A percentile compares a stretch with the other conserved stretches of the same genome.
phyloP scores from a whole-genome alignment of 2,797 vertebrate genomes.

The Girardinus metallicus region DNA sequence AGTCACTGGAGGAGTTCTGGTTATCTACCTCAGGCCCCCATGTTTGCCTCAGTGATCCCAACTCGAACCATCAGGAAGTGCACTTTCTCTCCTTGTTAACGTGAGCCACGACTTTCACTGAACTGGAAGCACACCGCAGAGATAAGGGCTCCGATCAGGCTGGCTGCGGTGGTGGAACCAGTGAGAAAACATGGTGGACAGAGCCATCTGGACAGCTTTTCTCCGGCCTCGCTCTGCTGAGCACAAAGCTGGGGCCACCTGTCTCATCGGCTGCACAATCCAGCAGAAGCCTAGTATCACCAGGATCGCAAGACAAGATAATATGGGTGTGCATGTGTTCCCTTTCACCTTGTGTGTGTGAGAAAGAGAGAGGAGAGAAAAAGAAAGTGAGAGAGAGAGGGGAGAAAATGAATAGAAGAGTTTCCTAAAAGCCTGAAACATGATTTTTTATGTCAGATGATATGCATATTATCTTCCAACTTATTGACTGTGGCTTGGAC shows the following conservation, averaged over 20 bases:
- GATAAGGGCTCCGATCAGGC: conserved; percentile 73
- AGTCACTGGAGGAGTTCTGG: conserved; percentile 60
- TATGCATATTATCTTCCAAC: conserved; percentile 55
- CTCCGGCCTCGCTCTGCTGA: conserved; percentile 69
- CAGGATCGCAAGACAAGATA: conserved; percentile 52
- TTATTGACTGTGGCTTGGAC: conserved; percentile 58
- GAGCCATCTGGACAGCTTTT: conserved; percentile 74
- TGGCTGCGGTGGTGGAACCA: conserved; percentile 58
- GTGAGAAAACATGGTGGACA: conserved; percentile 67
- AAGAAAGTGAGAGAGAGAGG: neutral
- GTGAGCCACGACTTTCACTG: conserved; percentile 69
- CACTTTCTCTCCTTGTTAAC: conserved; percentile 39
- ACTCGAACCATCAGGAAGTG: conserved; percentile 60
- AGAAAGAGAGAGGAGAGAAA: neutral
- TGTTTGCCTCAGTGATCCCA: conserved; percentile 64
- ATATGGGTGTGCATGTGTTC: conserved; percentile 36
- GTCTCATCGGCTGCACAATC: conserved; percentile 61
- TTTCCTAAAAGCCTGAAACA: conserved; percentile 49
- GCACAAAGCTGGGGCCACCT: conserved; percentile 69
- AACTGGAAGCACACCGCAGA: conserved; percentile 56
- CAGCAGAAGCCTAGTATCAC: conserved; percentile 46
- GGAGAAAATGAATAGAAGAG: conserved; percentile 20
- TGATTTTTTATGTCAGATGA: conserved; percentile 47
- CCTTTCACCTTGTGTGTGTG: conserved; percentile 15
- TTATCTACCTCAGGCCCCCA: conserved; percentile 68